phyloP scores from a whole-genome alignment of 2,113 vertebrate genomes.

The Pleuronectes platessa region DNA sequence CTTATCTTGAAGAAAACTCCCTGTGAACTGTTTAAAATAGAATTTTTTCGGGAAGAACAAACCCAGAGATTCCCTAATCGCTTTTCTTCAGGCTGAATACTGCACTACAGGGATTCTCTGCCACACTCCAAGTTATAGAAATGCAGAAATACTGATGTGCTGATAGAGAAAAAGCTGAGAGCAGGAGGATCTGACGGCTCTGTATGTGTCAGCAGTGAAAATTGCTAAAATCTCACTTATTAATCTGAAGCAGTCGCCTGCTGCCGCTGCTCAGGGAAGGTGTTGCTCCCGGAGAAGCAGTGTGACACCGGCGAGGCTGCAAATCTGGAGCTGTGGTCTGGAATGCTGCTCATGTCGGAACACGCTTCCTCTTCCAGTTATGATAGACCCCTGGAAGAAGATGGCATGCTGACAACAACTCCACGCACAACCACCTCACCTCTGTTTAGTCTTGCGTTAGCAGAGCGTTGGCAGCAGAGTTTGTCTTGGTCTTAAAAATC shows the following conservation, averaged over 20 bases:
- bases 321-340: constrained; percentile 77
- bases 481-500: background rate
- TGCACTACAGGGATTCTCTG: background rate
- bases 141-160: background rate
- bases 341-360: constrained; percentile 83
- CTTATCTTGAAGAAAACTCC: background rate
- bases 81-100: constrained; percentile 5
- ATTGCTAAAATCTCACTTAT: constrained; percentile 13
- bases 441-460: constrained; percentile 9
- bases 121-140: background rate
- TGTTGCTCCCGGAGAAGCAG: constrained; percentile 27
- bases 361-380: constrained; percentile 76
- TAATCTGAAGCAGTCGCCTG: constrained; percentile 1
- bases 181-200: background rate
- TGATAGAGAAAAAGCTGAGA: background rate
- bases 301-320: constrained; percentile 64
- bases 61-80: background rate
- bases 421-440: constrained; percentile 32
- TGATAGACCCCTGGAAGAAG: constrained; percentile 83
- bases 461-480: background rate
- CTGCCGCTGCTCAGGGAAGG: constrained; percentile 1
- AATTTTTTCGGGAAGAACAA: background rate
- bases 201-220: constrained; percentile 24
- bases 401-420: constrained; percentile 67
- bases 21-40: too few species aligned